phyloP scores from a whole-genome alignment of 2,888 invertebrate species.

The Mythimna loreyi region DNA sequence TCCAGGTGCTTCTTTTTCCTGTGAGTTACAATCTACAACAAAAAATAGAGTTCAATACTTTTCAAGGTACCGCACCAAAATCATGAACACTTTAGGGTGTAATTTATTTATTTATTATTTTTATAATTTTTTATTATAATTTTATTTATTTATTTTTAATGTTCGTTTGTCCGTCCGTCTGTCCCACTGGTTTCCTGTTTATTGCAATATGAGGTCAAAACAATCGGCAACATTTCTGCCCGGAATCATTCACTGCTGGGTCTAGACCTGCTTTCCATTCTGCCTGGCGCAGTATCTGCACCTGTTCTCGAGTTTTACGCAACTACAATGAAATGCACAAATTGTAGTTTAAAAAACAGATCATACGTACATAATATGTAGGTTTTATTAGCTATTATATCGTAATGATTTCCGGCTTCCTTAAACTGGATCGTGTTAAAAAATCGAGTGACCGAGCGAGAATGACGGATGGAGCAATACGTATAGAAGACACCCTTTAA shows the following conservation, averaged over 20 bases:
- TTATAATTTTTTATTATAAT: too few species aligned
- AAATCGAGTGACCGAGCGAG: too few species aligned
- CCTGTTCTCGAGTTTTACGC: neutral
- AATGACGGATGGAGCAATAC: too few species aligned
- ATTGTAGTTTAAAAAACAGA: neutral
- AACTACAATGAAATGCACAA: neutral
- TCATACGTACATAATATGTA: neutral
- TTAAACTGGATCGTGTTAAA: neutral
- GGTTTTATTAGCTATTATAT: neutral
- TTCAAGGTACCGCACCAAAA: neutral
- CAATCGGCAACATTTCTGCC: neutral
- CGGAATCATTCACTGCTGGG: neutral
- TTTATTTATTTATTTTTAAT: too few species aligned
- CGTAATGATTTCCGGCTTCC: neutral
- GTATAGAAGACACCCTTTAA: too few species aligned
- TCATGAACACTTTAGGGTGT: neutral
- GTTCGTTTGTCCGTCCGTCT: neutral
- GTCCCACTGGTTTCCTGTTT: neutral
- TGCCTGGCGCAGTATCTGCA: neutral
- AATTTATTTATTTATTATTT: too few species aligned
- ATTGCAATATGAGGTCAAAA: neutral
- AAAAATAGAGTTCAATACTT: neutral
- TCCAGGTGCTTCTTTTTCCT: neutral
- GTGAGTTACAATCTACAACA: slow-evolving; percentile 5
- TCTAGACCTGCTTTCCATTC: neutral